Percentiles rank a stretch among this genome's conserved stretches.
phyloP scores from a whole-genome alignment of 2,888 invertebrate genomes.

The Drosophila macrospina region DNA sequence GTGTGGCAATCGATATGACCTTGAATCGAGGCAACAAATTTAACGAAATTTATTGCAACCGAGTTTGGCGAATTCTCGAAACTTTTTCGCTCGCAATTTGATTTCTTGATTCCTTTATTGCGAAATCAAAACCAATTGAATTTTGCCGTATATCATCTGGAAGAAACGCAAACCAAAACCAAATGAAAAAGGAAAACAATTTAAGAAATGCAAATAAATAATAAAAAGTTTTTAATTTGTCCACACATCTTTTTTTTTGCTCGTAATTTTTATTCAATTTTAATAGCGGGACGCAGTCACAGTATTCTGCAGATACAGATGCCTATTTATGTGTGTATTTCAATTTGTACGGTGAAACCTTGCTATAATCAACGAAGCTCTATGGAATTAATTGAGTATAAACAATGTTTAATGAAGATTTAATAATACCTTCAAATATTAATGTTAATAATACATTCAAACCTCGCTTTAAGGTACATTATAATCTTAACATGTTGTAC shows the following conservation, averaged over 20 bases:
- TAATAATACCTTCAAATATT: background rate
- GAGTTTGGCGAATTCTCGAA: conserved; percentile 12
- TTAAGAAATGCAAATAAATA: conserved; percentile 19
- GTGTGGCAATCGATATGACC: conserved; percentile 68
- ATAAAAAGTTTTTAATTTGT: conserved; percentile 19
- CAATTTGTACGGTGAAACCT: conserved; percentile 7
- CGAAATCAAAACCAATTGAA: conserved; percentile 74
- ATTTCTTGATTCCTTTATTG: conserved; percentile 46
- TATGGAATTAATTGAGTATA: conserved; percentile 2
- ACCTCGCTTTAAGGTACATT: no score
- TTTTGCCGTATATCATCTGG: conserved; percentile 58
- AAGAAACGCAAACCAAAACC: conserved; percentile 34
- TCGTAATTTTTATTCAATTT: conserved; percentile 20
- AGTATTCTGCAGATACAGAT: conserved; percentile 10
- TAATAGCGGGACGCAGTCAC: conserved; percentile 18
- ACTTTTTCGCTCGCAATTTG: conserved; percentile 8
- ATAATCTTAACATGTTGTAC: no score
- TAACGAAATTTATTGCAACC: conserved; percentile 8
- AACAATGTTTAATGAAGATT: conserved; percentile 7
- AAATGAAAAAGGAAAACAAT: conserved; percentile 4
- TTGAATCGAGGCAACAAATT: conserved; percentile 36
- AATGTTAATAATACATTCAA: no score
- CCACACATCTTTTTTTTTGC: conserved; percentile 9
- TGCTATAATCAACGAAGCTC: conserved; percentile 3
- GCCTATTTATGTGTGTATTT: conserved; percentile 15